Evolutionary conservation across 2,888 invertebrate genomes (phyloP), one percentile per base, ranked within the genome.

Genomic region (Bombylius discolor): DNA sequence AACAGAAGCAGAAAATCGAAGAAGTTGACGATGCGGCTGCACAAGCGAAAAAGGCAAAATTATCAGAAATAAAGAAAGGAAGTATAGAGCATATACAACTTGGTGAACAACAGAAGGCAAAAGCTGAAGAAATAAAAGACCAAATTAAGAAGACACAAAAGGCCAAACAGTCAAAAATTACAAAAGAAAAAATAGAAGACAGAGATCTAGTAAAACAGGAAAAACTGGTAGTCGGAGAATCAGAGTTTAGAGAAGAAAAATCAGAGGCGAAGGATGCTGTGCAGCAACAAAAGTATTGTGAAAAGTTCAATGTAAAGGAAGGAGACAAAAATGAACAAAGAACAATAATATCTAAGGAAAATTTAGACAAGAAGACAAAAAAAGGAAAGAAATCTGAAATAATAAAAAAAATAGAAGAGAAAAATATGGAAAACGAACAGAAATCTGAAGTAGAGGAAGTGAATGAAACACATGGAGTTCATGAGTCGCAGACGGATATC

Each of bases 181-280:
- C 61, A 59, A 53, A 49, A 46, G 58, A 64, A 50, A 60, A 62
- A 39, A 62, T 65, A 39, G 63, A 66, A 53, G 56, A 60, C 33
- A 60, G 66, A 45, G 58, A 62, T 53, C 56, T 55, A 44, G 36
- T 52, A 8, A 59, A 52, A 34, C 59, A 58, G 44, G 58, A 49
- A 55, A 55, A 55, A 59, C 58, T 51, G 58, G 44, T n/a, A n/a
- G n/a, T n/a, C n/a, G n/a, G n/a, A n/a, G n/a, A n/a, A n/a, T n/a
- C 6, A 39, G 9, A 39, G 11, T 9, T 9, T 39, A 39, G 39
- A 4, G 39, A 39, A 9, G 39, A 11, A 9, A 39, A 36, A 8
- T 6, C 11, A 4, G 11, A 39, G 11, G 39, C 7, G 39, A 9
- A 9, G 39, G 39, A 11, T n/a, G n/a, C n/a, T n/a, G n/a, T n/a